These are phyloP conservation scores for Phymorhynchus buccinoides DNA, from an alignment of 1,140 invertebrate genomes.

Conservation along the genomic window DNA sequence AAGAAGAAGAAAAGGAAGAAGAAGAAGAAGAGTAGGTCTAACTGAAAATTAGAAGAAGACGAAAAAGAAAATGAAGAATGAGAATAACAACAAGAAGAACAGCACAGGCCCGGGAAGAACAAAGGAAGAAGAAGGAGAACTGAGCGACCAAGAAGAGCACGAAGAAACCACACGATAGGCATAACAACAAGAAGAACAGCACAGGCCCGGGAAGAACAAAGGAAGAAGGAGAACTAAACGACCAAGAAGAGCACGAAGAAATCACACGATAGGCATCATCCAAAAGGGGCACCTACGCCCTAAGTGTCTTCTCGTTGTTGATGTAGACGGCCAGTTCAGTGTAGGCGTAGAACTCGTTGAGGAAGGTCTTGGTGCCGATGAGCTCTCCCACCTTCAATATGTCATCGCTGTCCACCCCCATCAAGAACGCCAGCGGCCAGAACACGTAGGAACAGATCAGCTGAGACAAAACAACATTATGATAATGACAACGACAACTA, in stretches of 20 bases:
- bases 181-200: background rate
- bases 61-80: background rate
- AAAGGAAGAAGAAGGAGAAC: too few species aligned
- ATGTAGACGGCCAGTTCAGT: slow-evolving; percentile 60
- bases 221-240: background rate
- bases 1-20: too few species aligned
- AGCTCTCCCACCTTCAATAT: slow-evolving; percentile 60
- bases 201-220: background rate
- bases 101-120: too few species aligned
- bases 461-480: background rate
- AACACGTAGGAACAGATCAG: slow-evolving; percentile 59
- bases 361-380: slow-evolving; percentile 61
- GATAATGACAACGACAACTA: background rate
- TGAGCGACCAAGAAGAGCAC: too few species aligned
- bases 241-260: too few species aligned
- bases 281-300: slow-evolving; percentile 51
- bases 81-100: too few species aligned
- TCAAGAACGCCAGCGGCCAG: slow-evolving; percentile 65
- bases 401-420: slow-evolving; percentile 58
- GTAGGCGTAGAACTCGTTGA: slow-evolving; percentile 73
- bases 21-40: too few species aligned
- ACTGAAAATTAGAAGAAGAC: background rate
- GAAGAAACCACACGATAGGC: too few species aligned
- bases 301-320: slow-evolving; percentile 52
- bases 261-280: background rate